A percentile compares a stretch with the other conserved stretches of the same genome.
phyloP scores from a whole-genome alignment of 2,113 vertebrate genomes.

The Tachysurus vachellii region DNA sequence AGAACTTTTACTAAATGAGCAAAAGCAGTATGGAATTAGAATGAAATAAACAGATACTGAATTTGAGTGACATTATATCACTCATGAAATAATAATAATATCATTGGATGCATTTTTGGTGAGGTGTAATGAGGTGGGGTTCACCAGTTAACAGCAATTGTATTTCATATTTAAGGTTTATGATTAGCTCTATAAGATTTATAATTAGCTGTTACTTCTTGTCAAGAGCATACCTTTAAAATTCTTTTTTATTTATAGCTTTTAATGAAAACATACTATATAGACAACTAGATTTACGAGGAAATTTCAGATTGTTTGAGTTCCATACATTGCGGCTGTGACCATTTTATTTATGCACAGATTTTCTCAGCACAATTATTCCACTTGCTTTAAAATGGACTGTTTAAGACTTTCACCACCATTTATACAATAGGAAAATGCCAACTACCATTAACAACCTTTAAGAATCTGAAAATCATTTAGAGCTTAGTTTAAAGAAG shows the following conservation, averaged over 20 bases:
- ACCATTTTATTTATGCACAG: conserved; percentile 47
- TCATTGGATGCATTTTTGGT: no score
- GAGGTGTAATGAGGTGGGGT: not conserved
- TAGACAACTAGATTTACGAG: not conserved
- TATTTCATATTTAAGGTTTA: not conserved
- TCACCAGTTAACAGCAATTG: not conserved
- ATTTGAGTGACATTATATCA: no score
- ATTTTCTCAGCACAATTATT: conserved; percentile 53
- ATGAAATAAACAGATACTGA: no score
- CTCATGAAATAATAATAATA: no score
- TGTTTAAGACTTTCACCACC: conserved; percentile 20
- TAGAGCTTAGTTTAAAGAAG: conserved; percentile 39
- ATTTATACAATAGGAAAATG: conserved; percentile 42
- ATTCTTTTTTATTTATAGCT: not conserved
- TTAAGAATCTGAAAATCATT: conserved; percentile 27
- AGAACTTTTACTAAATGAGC: no score
- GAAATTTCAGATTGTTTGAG: not conserved
- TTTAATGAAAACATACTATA: not conserved
- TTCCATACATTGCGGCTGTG: not conserved
- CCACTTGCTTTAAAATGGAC: conserved; percentile 50
- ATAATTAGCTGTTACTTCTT: not conserved
- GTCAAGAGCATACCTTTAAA: not conserved
- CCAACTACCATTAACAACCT: conserved; percentile 36
- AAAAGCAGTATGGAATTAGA: no score
- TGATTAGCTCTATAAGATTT: not conserved